Percentiles rank a stretch among this genome's conserved stretches.
Evolutionary conservation across 92 coral and sea anemone species (phyloP).

Genomic region (Anthopleura xanthogrammica): DNA sequence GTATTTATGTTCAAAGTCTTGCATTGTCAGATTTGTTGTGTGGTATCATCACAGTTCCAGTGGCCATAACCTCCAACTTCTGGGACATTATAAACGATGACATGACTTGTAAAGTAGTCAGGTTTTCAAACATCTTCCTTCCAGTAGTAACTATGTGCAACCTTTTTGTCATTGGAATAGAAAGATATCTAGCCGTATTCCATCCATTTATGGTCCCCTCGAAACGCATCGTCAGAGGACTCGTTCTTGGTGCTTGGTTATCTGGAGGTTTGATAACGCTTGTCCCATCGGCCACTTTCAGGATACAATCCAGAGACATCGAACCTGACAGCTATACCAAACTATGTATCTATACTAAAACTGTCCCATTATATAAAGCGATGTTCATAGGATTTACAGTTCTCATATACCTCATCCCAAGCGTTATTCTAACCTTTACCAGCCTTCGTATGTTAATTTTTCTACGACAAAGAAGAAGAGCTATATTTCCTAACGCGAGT

Average conservation of each 20-base stretch:
- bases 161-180: conserved; percentile 14
- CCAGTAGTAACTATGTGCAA: conserved; percentile 13
- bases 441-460: conserved; percentile 6
- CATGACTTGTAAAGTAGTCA: background rate
- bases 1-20: conserved; percentile 17
- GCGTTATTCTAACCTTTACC: conserved; percentile 6
- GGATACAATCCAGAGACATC: background rate
- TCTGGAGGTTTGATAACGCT: conserved; percentile 5
- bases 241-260: conserved; percentile 6
- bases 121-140: conserved; percentile 8
- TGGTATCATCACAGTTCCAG: background rate
- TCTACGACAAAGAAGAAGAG: background rate
- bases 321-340: background rate
- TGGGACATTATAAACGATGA: conserved; percentile 5
- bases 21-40: conserved; percentile 8
- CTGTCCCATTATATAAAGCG: background rate
- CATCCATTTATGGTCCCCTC: conserved; percentile 8
- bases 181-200: conserved; percentile 9
- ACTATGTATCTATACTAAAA: conserved; percentile 1
- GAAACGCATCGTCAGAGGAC: background rate
- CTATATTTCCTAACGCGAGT: background rate
- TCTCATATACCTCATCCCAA: conserved; percentile 5
- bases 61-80: background rate
- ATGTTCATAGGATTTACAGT: conserved; percentile 17
- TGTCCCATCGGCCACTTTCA: conserved; percentile 9